Evolutionary conservation across 2,888 invertebrate species (phyloP), one percentile per base, ranked within the genome.

Genomic region (Perizoma flavofasciatum): DNA sequence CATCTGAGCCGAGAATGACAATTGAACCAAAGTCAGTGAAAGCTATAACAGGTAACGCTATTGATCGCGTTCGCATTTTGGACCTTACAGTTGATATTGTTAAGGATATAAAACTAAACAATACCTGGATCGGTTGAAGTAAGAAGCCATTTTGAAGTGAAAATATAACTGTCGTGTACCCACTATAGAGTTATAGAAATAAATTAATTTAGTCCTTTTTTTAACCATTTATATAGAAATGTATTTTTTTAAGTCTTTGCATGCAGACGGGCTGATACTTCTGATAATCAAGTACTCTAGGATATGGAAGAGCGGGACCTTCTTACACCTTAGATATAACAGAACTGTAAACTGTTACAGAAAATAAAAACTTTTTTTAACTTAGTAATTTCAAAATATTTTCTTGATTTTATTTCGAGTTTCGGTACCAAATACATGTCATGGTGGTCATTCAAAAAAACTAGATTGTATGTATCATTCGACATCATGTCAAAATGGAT

Each of bases 1-100:
- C 88, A 86, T 86, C 66, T 52, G 76, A 82, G 81, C 76, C 72
- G 74, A 82, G 81, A 85, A 85, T 86, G 89, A 88, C 89, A 87
- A 82, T 67, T 74, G 70, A 68, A 65, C 50, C 62, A 50, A 67
- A 68, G 68, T 67, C 66, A 78, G 84, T 78, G 82, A 83, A 82
- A 84, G 83, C 77, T 54, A 46, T 60, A 65, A 61, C 64, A 68
- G 66, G 67, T 66, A 66, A 34, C 58, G 51, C 61, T 58, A 48
- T 61, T 61, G 59, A 58, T 64, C 53, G 58, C 11, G 50, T 63
- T 52, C 44, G 50, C 45, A 52, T 58, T 62, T 53, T 48, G n/a
- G 45, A 56, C 51, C 41, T 40, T 47, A 57, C 35, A 9, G 10
- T 11, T 22, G 5, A 7, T 34, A 34, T 34, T 33, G 11, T 32